Evolutionary conservation across 2,113 vertebrate genomes (phyloP), one percentile per base, ranked within the genome.

Genomic region (Pangasianodon hypophthalmus): DNA sequence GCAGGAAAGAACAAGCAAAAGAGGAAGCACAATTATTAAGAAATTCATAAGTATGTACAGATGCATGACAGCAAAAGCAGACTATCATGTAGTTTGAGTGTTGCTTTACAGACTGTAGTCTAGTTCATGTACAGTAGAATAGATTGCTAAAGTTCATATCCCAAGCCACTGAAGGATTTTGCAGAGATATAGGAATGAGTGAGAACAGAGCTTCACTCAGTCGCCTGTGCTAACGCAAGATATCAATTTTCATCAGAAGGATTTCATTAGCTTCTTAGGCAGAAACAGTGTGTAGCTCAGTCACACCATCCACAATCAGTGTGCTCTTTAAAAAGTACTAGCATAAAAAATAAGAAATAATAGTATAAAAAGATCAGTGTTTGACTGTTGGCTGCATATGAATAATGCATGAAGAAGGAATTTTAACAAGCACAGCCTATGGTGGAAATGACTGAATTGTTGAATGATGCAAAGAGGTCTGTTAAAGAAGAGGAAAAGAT

Each of bases 231-330:
- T 86, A 46, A 79, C 26, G 18, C 37, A 48, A n/a, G 8, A 67
- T 64, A 89, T 86, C 32, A 67, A 80, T 89, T 86, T 86, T 79
- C 73, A 89, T 84, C 73, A 84, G 37, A 89, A 77, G 62, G 11
- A 54, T 56, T 89, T 86, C 73, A 85, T 85, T 85, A 79, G 54
- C 56, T 48, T 58, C 77, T 81, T 37, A 18, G 19, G 29, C 60
- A 29, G 37, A 56, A 32, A 48, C 44, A 41, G 29, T 54, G 26
- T 75, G 41, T 19, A 19, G 29, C 24, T 62, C 73, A 56, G 18
- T 26, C 50, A 48, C 26, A 75, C 54, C 50, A n/a, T 37, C 50
- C 52, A 75, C 67, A 88, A 48, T 85, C 44, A 41, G 13, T 24
- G 69, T 50, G 44, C 88, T 64, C 56, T 44, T 64, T 79, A 41